Base-by-base conservation (phyloP, 1,140 invertebrate species). In the Tribolium madens region DNA sequence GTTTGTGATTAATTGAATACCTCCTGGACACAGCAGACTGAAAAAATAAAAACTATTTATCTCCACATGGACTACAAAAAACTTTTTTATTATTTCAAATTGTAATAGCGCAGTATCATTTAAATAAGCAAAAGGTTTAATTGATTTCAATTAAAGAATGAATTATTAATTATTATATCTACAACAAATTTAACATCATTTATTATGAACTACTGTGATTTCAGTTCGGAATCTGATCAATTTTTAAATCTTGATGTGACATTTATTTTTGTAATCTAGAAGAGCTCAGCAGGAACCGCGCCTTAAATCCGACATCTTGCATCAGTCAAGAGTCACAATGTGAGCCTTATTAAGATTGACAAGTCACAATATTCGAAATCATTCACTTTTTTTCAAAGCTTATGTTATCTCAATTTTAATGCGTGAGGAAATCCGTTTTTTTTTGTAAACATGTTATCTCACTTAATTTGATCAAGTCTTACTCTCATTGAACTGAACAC, bases 251-350 rank as follows among this genome's bases (percentile, higher is more conserved):
- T 26, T 33, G n/a, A 57, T 57, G 57, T 64, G 57, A 64, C 57
- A 64, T 64, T 64, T 64, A 64, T 64, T 64, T 64, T 64, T 64
- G 57, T 64, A 64, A 64, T 64, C 57, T 64, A 26, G 57, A 64
- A 33, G 57, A 31, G 57, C 57, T 64, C 57, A 64, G 57, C 57
- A 33, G n/a, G 57, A 64, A 21, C 21, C 57, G 26, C 57, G 26
- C 57, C 57, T 64, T 64, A 64, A 71, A 71, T 71, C 69, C 36
- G 47, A 52, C 69, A 12, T 78, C 77, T 74, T 69, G 57, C 75
- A 81, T 81, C 80, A 81, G 80, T 81, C 80, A 81, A 68, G 52
- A 33, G 69, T 78, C 76, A 81, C 80, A 81, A 81, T 81, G 78
- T 78, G 75, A 73, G 79, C 78, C 79, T 81, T 81, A 81, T 81